Percentiles rank a stretch among this genome's conserved stretches.
These are phyloP conservation scores for Andrena flavipes DNA, from an alignment of 2,888 invertebrate species.

Conservation along the genomic window DNA sequence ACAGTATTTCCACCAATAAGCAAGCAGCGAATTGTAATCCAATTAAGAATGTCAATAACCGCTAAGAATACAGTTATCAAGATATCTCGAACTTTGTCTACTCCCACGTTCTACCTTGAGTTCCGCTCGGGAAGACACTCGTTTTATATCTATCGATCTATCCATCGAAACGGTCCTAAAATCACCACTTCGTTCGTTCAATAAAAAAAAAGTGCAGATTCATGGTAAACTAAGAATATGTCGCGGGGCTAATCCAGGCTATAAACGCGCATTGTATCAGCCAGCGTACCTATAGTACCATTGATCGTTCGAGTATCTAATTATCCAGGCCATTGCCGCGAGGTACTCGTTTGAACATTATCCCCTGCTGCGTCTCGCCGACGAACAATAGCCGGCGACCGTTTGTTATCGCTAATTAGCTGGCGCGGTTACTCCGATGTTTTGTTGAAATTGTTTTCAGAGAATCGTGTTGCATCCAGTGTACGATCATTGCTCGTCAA, in stretches of 20 bases:
- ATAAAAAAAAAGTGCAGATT: constrained; percentile 13
- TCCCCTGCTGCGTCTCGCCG: constrained; percentile 24
- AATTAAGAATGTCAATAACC: constrained; percentile 38
- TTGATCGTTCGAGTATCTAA: constrained; percentile 63
- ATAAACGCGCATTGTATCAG: constrained; percentile 29
- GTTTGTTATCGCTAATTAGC: constrained; percentile 58
- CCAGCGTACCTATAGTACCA: constrained; percentile 16
- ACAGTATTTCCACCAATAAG: constrained; percentile 47
- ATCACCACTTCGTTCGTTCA: constrained; percentile 17
- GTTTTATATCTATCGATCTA: neutral
- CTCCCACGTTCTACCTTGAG: neutral
- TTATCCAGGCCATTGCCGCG: constrained; percentile 31
- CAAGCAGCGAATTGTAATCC: constrained; percentile 58
- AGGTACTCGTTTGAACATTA: constrained; percentile 22
- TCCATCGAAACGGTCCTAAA: constrained; percentile 50
- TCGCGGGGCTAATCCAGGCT: constrained; percentile 5
- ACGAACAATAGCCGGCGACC: constrained; percentile 21
- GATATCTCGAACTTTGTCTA: neutral
- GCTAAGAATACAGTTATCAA: constrained; percentile 19
- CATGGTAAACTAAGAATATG: constrained; percentile 11
- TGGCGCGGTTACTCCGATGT: constrained; percentile 37
- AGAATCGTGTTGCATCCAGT: constrained; percentile 58
- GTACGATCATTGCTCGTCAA: constrained; percentile 66
- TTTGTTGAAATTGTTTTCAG: constrained; percentile 53
- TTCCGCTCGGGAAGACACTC: neutral